Evolutionary conservation across 2,888 invertebrate species (phyloP), one percentile per base, ranked within the genome.

Genomic region (Gnatocerus cornutus): DNA sequence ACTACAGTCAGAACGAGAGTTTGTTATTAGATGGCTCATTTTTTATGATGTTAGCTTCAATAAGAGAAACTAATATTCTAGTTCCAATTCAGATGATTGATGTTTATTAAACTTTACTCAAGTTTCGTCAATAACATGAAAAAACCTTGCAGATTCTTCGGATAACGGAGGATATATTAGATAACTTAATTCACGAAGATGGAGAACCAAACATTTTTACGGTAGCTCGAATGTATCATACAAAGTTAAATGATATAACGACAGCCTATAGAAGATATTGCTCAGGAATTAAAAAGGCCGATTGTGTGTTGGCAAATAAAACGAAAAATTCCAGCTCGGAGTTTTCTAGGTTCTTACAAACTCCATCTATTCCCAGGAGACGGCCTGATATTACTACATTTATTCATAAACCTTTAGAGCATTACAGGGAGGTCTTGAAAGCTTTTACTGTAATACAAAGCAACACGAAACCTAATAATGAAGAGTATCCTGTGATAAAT

Each of bases 381-480:
- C 89, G 93, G 74, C 95, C 95, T 9, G 95, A 96, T 82, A 90
- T 96, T 73, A 95, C 95, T 8, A 91, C 93, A 9, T 90, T 95
- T 74, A 90, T 96, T 70, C 93, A 95, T 83, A 92, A 94, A 79
- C 95, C 95, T 0, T 84, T 95, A 76, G 94, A 95, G 84, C 95
- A 95, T 86, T 92, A 90, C 81, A 88, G 92, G 77, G 90, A 90
- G 80, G 85, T 89, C 13, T 81, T 90, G 63, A 90, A 89, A 80
- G 81, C 89, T 30, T 86, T 90, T 78, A 89, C 88, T 77, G 85
- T 88, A 56, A 86, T 90, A 61, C 83, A 87, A 68, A 83, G 85
- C 74, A 81, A 82, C 69, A 86, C 86, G 12, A 86, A 85, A 79
- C 77, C 85, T n/a, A 84, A 83, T 74, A 84, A 87, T 74, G 86